Evolutionary conservation across 2,113 vertebrate genomes (phyloP), one percentile per base, ranked within the genome.

Genomic region (Galeopterus variegatus): DNA sequence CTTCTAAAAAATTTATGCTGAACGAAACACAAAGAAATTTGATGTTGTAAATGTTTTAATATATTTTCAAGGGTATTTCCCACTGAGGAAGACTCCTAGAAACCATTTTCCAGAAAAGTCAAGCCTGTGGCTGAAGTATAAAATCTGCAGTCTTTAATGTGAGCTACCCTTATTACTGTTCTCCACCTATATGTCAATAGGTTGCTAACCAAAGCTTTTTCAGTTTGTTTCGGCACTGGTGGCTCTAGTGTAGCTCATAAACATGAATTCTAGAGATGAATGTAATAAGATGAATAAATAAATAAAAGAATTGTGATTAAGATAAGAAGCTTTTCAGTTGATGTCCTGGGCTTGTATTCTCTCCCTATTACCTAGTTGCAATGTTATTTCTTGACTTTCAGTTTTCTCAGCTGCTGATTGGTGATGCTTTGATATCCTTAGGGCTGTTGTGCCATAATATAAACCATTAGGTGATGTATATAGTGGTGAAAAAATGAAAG

Each of bases 11-110:
- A 50, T 19, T 33, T 75, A 18, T 85, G 13, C 7, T 80, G 54
- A 92, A 92, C 18, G 72, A 96, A 88, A 10, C 41, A 3, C 7
- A 92, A 81, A 82, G 58, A 23, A 67, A 73, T 64, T 77, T 95
- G 48, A 41, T 83, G 12, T 52, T 60, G 2, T 72, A 75, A 72
- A 83, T 90, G 10, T 58, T 28, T 54, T 81, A 33, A 19, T n/a
- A 45, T 0, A 31, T 56, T 73, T 80, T 88, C n/a, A 87, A 81
- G 23, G 19, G 1, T 70, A 95, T 95, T 72, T 41, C 41, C 41
- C 41, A 41, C 41, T 54, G 28, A 90, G 45, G 10, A 67, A 90
- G 45, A 62, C 24, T 77, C 95, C 33, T 70, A 81, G 67, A 86
- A 88, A 85, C 18, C 1, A 65, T 76, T 88, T 60, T 62, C 10